These are phyloP conservation scores for Syngnathus scovelli DNA, from an alignment of 2,113 vertebrate species.

Conservation along the genomic window DNA sequence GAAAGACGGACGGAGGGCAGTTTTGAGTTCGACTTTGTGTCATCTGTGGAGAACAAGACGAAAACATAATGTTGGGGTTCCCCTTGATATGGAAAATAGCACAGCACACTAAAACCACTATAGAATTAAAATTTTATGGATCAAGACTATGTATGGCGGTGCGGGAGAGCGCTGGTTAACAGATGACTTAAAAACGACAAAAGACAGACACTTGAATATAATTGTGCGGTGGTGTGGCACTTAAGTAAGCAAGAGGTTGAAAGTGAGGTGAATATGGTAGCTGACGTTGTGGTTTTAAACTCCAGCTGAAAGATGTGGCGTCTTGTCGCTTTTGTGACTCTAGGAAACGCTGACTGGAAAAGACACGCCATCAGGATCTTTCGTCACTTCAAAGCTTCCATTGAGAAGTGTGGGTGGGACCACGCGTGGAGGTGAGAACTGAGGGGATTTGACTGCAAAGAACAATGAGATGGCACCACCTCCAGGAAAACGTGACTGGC, in stretches of 20 bases:
- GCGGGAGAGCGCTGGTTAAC: neutral
- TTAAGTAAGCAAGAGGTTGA: neutral
- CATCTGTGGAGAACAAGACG: conserved; percentile 53
- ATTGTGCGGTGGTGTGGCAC: conserved; percentile 22
- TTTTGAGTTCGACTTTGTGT: conserved; percentile 61
- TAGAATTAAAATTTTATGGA: too few relatives aligned
- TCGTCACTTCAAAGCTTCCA: conserved; percentile 32
- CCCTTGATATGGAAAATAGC: too few relatives aligned
- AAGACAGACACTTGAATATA: conserved; percentile 14
- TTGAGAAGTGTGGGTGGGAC: conserved; percentile 17
- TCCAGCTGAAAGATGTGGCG: conserved; percentile 12
- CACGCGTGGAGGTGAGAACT: conserved; percentile 13
- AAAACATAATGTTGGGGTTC: neutral
- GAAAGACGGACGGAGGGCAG: conserved; percentile 20
- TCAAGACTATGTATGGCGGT: too few relatives aligned
- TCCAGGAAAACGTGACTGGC: neutral
- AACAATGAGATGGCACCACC: conserved; percentile 24
- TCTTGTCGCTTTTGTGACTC: conserved; percentile 7
- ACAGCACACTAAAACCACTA: too few relatives aligned
- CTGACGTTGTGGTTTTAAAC: conserved; percentile 13
- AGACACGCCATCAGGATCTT: conserved; percentile 35
- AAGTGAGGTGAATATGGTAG: neutral
- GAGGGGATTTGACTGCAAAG: conserved; percentile 34
- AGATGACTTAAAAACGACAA: conserved; percentile 22
- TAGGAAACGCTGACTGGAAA: conserved; percentile 28